Evolutionary conservation across 1,140 invertebrate species (phyloP).

Genomic region (Oscheius sp.): DNA sequence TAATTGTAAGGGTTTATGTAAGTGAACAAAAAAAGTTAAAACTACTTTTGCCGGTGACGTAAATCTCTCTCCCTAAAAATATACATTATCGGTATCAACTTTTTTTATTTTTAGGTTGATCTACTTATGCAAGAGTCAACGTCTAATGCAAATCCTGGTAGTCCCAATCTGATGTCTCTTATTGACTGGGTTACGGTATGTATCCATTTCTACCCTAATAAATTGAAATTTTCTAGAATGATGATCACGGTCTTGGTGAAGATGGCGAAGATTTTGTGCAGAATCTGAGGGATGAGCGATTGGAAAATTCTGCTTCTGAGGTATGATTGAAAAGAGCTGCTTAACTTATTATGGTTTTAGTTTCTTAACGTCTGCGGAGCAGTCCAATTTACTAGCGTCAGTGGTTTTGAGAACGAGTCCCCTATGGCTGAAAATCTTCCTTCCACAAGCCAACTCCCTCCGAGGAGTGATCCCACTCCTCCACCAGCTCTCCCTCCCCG

Average conservation of each 20-base stretch:
- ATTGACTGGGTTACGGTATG: background rate
- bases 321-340: background rate
- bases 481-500: background rate
- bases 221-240: background rate
- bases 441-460: background rate
- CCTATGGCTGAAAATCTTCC: no score
- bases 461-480: background rate
- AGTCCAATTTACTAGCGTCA: background rate
- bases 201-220: background rate
- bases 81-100: no score
- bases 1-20: no score
- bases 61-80: no score
- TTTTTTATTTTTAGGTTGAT: no score
- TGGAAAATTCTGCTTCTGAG: background rate
- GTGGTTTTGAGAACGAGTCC: no score
- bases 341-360: background rate
- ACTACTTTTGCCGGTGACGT: no score
- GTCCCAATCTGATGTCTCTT: background rate
- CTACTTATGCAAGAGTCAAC: no score
- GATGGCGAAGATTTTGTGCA: background rate
- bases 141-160: no score
- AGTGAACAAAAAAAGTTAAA: no score
- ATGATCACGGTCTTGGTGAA: background rate
- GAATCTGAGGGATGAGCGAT: background rate
- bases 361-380: background rate